phyloP scores from a whole-genome alignment of 2,797 vertebrate species.

The Acrossocheilus wenchowensis region DNA sequence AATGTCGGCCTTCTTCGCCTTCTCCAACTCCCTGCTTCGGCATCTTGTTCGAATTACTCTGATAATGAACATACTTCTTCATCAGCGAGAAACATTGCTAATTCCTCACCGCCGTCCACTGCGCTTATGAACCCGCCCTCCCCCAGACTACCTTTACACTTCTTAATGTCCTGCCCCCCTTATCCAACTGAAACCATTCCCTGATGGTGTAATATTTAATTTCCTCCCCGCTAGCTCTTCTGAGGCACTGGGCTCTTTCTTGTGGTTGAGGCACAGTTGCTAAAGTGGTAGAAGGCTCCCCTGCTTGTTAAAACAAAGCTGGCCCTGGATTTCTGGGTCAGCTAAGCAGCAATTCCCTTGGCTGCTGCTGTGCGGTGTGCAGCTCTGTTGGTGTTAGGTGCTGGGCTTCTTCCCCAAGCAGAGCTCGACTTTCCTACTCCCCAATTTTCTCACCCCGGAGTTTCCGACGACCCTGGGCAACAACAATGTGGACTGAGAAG shows the following conservation, averaged over 20 bases:
- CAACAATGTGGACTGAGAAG: background rate
- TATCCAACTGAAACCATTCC: constrained; percentile 68
- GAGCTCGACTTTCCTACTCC: constrained; percentile 49
- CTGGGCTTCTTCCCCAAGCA: constrained; percentile 51
- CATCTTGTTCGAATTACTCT: constrained; percentile 69
- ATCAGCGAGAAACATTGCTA: constrained; percentile 60
- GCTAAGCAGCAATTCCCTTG: constrained; percentile 77
- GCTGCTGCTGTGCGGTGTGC: constrained; percentile 68
- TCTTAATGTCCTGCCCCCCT: constrained; percentile 54
- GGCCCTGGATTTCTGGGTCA: constrained; percentile 84
- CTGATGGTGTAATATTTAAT: constrained; percentile 81
- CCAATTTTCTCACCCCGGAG: constrained; percentile 5
- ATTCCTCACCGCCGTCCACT: constrained; percentile 58
- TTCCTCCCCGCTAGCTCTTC: constrained; percentile 77
- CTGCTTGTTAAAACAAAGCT: constrained; percentile 85
- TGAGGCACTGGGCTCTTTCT: constrained; percentile 75
- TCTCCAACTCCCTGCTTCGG: constrained; percentile 24
- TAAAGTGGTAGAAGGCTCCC: constrained; percentile 78
- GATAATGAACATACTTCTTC: constrained; percentile 67
- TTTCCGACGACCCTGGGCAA: constrained; percentile 4
- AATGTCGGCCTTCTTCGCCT: constrained; percentile 51
- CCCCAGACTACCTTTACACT: constrained; percentile 59
- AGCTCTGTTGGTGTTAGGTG: constrained; percentile 64
- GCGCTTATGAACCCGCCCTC: constrained; percentile 14
- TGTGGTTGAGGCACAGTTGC: constrained; percentile 76